These are phyloP conservation scores for Thamnophis elegans DNA, from an alignment of 2,797 vertebrate species.

Conservation along the genomic window DNA sequence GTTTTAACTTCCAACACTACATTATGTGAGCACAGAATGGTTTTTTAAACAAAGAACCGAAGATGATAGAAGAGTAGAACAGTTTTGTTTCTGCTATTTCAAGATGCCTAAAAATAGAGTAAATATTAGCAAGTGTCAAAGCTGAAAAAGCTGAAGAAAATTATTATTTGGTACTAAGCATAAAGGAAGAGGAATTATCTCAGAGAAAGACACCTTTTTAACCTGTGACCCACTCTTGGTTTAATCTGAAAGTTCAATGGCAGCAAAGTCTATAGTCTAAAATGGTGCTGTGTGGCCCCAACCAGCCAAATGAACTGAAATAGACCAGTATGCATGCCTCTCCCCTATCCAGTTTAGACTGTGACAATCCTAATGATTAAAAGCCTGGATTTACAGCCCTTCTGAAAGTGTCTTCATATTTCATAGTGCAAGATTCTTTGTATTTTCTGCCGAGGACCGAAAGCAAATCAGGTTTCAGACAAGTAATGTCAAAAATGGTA, in stretches of 20 bases:
- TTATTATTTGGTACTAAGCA: background rate
- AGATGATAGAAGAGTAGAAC: no score
- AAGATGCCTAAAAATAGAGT: background rate
- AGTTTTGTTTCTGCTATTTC: background rate
- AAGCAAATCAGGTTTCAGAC: conserved; percentile 1
- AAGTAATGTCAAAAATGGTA: background rate
- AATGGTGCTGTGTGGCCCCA: background rate
- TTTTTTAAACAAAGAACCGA: background rate
- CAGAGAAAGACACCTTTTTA: background rate
- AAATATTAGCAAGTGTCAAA: background rate
- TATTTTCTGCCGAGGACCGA: background rate
- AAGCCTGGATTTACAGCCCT: background rate
- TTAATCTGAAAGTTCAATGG: background rate
- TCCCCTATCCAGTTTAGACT: background rate
- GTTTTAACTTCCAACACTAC: no score
- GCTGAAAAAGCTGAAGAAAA: background rate
- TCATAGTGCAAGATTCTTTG: background rate
- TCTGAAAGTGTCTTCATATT: background rate
- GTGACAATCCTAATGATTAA: background rate
- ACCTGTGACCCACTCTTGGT: background rate
- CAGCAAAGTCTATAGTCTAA: background rate
- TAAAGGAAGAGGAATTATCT: background rate
- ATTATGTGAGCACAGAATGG: background rate
- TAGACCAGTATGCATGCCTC: background rate
- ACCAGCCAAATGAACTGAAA: background rate